Evolutionary conservation across 2,113 vertebrate genomes (phyloP), one percentile per base, ranked within the genome.

Genomic region (Laticauda colubrina): DNA sequence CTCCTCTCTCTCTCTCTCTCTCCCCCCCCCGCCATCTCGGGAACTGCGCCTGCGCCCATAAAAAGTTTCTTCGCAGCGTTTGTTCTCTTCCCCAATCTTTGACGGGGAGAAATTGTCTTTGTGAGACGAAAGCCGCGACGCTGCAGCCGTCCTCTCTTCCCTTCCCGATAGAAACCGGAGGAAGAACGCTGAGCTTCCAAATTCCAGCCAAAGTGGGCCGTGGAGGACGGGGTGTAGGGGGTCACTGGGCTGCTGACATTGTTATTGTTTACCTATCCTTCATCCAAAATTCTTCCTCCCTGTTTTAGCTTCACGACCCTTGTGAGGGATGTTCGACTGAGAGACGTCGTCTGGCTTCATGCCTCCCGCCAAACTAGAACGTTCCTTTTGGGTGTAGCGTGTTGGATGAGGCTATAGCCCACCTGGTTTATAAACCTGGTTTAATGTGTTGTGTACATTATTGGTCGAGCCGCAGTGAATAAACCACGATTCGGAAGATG

Each of bases 31-130:
- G 8, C 5, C 48, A 51, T 57, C 21, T 92, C n/a, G 57, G 86
- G 92, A 96, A 92, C 87, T 34, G 86, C 89, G 85, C 90, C 34
- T 81, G 91, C 93, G 93, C 96, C 95, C 94, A 96, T 96, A 97
- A 96, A 97, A 95, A 96, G 95, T 95, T 95, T 96, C 92, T 96
- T 94, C 95, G 64, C 90, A 12, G 90, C 93, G 95, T 97, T 95
- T 93, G 92, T 92, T 94, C 94, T 69, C 91, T 92, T 94, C 91
- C 48, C 94, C 96, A 53, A 94, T 96, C 95, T 94, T 96, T 95
- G 96, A 94, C 96, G 95, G 95, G 96, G 96, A 96, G 93, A 96
- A 96, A 96, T 94, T 95, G 64, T 90, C 90, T 91, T 61, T 43
- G 59, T 92, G 92, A 91, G 95, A 92, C 95, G 92, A 93, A 92